Base-by-base conservation (phyloP, 2,888 invertebrate species). In the Augochlorella aurata region DNA sequence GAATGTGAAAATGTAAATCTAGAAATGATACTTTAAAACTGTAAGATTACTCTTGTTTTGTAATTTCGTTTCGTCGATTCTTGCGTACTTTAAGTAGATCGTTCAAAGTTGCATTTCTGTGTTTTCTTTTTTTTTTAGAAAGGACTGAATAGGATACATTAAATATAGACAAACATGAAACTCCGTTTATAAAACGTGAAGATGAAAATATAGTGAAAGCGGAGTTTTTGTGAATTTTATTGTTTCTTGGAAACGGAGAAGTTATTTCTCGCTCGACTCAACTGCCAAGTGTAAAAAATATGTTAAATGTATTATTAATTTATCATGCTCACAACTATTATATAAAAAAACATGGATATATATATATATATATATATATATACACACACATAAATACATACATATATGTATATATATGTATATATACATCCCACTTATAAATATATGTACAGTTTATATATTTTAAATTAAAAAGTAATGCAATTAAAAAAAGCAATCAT, bases 361-460 rank as follows among this genome's bases (percentile, higher is more conserved):
- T 85, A 92, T 89, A 90, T 90, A 90, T 88, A 90, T 85, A 90
- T 90, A 90, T 91, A 93, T 93, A 93, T 85, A 91, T 81, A 90
- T 84, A 90, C 88, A 90, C 85, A 91, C 88, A 90, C 90, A 89
- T 89, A 90, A 85, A 92, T 88, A 90, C 87, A 90, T 90, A 91
- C 88, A 90, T 85, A 90, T 88, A 90, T 85, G 91, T 81, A 90
- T 84, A 90, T 88, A 90, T 85, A 91, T 88, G 90, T 90, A 90
- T 89, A 90, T 85, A 92, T 88, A 90, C 87, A 90, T 90, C 89
- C 88, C 85, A 89, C 87, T 87, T 88, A 90, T 90, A 90, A 92
- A 93, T 93, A 93, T 91, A 93, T 93, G 93, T 93, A 93, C 93
- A 93, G 93, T 93, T 93, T 93, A 93, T 93, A 93, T 93, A 93